Base-by-base conservation (phyloP, 1,140 invertebrate genomes). In the Lucilia cuprina region DNA sequence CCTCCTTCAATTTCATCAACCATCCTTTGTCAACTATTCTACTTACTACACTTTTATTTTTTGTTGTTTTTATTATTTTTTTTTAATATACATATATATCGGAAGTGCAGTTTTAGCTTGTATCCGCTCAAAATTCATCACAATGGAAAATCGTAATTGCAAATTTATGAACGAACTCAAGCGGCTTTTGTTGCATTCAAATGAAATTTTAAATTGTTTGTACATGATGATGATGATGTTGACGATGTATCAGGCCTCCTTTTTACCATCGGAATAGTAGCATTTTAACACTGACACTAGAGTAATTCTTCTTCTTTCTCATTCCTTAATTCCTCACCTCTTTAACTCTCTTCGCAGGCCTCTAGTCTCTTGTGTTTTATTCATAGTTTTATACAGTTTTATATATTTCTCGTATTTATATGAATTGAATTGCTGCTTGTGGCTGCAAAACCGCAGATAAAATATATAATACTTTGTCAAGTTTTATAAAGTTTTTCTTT, bases 121-220 rank as follows among this genome's bases (percentile, higher is more conserved):
- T 35, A 35, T 41, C 75, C 75, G 75, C 34, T n/a, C 30, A 78
- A 35, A 78, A 70, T 35, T 78, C 75, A 78, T 41, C 34, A 49
- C 75, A 41, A 78, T 78, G 75, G 75, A 78, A 78, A 78, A 41
- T 78, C 75, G 75, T 78, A 78, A 78, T 78, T 19, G 75, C 34
- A 78, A 78, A 78, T 78, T 78, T 78, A 78, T 78, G 75, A 78
- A 49, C 75, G 75, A 49, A 41, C 75, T 35, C 17, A 34, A 49
- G 17, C 34, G 25, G 75, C 75, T 35, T 70, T 70, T 70, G 65
- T 70, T 70, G 65, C 65, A 25, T 70, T 21, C 65, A 70, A 19
- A 70, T 60, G 19, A 70, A 70, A 70, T 70, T 70, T 70, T 70
- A 70, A 70, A 70, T 70, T 70, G 65, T 70, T 70, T 70, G 65